phyloP scores from a whole-genome alignment of 30 jellyfish, hydroid and myxozoan species.

The Haliclystus octoradiatus region DNA sequence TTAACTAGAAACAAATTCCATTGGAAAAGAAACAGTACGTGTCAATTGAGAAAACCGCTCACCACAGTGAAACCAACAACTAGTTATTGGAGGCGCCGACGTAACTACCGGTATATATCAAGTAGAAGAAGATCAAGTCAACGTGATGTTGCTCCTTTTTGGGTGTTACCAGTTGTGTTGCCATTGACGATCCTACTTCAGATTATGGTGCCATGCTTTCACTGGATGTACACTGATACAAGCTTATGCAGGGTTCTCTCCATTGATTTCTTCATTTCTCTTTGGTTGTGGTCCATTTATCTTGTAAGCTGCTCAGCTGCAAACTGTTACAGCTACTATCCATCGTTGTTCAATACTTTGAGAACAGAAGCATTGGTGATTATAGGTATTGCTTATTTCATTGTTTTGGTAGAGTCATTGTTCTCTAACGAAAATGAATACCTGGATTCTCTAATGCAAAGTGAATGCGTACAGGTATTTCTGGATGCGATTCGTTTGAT shows the following conservation, averaged over 20 bases:
- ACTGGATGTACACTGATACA: not conserved
- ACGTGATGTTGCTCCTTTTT: not conserved
- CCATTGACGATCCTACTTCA: not conserved
- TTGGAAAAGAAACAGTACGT: not conserved
- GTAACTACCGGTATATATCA: not conserved
- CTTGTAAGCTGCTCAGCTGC: constrained; percentile 6
- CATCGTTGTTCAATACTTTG: not conserved
- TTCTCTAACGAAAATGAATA: constrained; percentile 18
- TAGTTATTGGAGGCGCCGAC: not conserved
- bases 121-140: not conserved
- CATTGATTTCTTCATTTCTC: constrained; percentile 12
- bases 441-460: constrained; percentile 6
- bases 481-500: constrained; percentile 1
- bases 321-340: constrained; percentile 11
- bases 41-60: not conserved
- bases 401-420: constrained; percentile 39
- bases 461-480: constrained; percentile 15
- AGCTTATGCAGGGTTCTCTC: constrained; percentile 2
- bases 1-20: not conserved
- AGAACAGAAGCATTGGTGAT: not conserved
- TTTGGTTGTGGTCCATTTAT: constrained; percentile 11
- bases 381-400: constrained; percentile 15
- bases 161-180: not conserved
- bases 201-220: not conserved
- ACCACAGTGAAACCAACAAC: not conserved